Percentiles rank a stretch among this genome's conserved stretches.
These are phyloP conservation scores for Proteles cristata DNA, from an alignment of 2,113 vertebrate genomes.

Conservation along the genomic window DNA sequence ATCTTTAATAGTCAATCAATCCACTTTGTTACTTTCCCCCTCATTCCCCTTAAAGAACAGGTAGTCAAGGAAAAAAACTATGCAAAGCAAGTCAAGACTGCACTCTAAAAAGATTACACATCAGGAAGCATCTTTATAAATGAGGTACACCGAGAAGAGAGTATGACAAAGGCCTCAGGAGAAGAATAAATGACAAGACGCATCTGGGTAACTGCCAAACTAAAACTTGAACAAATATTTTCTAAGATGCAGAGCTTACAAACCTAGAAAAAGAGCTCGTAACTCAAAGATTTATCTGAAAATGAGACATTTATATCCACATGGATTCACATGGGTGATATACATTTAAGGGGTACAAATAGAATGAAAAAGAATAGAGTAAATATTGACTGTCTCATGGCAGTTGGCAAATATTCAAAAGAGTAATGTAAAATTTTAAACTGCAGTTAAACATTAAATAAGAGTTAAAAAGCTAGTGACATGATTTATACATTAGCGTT, in stretches of 20 bases:
- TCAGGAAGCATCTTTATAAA: not conserved
- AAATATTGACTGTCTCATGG: conserved; percentile 5
- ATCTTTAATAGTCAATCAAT: not conserved
- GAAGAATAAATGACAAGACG: not conserved
- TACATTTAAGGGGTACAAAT: not conserved
- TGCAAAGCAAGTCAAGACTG: not conserved
- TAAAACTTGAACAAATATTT: conserved; percentile 50
- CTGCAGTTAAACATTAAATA: conserved; percentile 45
- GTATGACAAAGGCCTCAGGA: not conserved
- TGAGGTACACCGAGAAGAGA: not conserved
- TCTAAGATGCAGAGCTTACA: not conserved
- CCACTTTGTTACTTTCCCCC: not conserved
- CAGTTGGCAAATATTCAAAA: conserved; percentile 41
- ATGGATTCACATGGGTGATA: not conserved
- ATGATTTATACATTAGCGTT: conserved; percentile 12
- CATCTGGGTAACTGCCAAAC: not conserved
- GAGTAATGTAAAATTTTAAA: conserved; percentile 41
- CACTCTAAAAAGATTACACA: not conserved
- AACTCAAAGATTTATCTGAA: conserved; percentile 48
- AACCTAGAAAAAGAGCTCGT: not conserved
- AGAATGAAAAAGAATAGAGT: conserved; percentile 42
- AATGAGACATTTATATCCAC: conserved; percentile 36
- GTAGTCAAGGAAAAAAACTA: not conserved
- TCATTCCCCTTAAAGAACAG: not conserved
- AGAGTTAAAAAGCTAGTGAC: conserved; percentile 4